phyloP scores from a whole-genome alignment of 2,797 vertebrate species.

The Lithobates sylvaticus region DNA sequence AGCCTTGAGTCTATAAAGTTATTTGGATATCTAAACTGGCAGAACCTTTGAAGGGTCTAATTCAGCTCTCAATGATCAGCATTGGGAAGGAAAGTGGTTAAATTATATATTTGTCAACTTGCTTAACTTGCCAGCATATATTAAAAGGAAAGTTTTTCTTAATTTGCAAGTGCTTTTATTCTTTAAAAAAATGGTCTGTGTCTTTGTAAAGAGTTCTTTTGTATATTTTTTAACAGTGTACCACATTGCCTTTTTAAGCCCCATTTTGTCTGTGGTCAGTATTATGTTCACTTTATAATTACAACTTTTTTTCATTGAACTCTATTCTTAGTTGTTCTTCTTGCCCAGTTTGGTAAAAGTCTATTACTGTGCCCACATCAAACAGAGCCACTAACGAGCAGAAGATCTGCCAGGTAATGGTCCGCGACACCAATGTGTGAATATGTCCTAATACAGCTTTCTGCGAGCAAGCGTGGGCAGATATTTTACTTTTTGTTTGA shows the following conservation, averaged over 20 bases:
- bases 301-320: slow-evolving; percentile 1
- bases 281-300: slow-evolving; percentile 6
- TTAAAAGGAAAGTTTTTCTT: background rate
- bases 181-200: background rate
- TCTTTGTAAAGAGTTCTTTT: background rate
- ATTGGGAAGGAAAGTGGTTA: background rate
- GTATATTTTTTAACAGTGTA: background rate
- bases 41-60: no score
- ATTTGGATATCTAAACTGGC: no score
- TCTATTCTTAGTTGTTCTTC: slow-evolving; percentile 9
- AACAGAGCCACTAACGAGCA: slow-evolving; percentile 11
- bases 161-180: background rate
- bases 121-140: background rate
- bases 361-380: background rate
- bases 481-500: slow-evolving; percentile 33
- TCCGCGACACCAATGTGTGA: background rate
- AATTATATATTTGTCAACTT: background rate
- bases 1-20: no score
- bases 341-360: background rate
- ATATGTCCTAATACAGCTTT: slow-evolving; percentile 12
- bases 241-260: background rate
- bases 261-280: background rate
- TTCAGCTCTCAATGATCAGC: background rate
- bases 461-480: background rate
- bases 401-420: slow-evolving; percentile 18